Base-by-base conservation (phyloP, 2,113 vertebrate species). In the Salvelinus fontinalis region DNA sequence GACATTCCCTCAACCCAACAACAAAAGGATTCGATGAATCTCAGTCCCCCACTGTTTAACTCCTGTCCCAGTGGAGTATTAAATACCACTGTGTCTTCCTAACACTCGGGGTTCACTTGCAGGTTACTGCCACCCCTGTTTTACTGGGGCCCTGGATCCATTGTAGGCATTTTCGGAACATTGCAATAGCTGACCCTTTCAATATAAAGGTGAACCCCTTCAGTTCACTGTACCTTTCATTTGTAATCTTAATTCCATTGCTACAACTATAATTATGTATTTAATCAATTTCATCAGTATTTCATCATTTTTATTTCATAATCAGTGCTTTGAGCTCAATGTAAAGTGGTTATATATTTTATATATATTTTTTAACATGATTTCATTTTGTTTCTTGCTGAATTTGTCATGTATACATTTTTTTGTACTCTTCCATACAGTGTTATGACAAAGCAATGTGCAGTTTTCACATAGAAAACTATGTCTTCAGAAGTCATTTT, bases 21-120 rank as follows among this genome's bases (percentile, higher is more conserved):
- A 90, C 87, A 85, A 85, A 88, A 90, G 90, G 89, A 88, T 88
- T 82, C 88, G 82, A 79, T 81, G 78, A 83, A 85, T 86, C 72
- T 87, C 80, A 80, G 85, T 86, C 57, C 79, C 78, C 85, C 82
- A 84, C 85, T 85, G 85, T 88, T 85, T 81, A 80, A 82, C 82
- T 85, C 81, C 83, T 26, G 79, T 86, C 87, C 86, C 82, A 75
- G 74, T 26, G 78, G 78, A 72, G 84, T 72, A 75, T 81, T 88
- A 82, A 81, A 87, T 78, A 86, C 78, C 84, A 79, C 29, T 59
- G 68, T 69, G 68, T 69, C 75, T 84, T 90, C 75, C 86, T 89
- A 75, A 84, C 81, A 79, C 71, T 62, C 77, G 75, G 81, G 75
- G 88, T 87, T 91, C 88, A 92, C 70, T 70, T 77, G 12, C 81